A percentile compares a stretch with the other conserved stretches of the same genome.
Conservation (phyloP, 1,140 invertebrate species). For the Orius insidiosus region DNA sequence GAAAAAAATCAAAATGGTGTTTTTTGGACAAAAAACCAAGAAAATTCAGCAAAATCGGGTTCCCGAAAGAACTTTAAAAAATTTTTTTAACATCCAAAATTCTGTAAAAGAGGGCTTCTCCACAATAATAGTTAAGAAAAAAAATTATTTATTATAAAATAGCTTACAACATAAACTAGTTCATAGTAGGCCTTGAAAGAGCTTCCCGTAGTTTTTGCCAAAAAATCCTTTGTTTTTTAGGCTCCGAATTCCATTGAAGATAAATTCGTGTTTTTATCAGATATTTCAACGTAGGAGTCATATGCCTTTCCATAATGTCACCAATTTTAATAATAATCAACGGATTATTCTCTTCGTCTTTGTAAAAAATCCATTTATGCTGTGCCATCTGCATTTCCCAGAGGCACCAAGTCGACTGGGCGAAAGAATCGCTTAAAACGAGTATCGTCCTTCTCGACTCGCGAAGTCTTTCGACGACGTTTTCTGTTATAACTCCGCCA, state of each 20-base stretch:
- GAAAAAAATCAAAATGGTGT: too few species aligned
- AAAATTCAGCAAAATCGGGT: too few species aligned
- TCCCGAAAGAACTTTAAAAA: too few species aligned
- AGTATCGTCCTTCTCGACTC: constrained; percentile 40
- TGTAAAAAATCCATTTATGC: constrained; percentile 22
- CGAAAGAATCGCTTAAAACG: constrained; percentile 42
- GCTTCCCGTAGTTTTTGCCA: constrained; percentile 29
- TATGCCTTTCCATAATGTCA: constrained; percentile 30
- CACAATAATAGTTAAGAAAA: too few species aligned
- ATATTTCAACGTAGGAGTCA: constrained; percentile 36
- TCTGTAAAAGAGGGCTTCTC: too few species aligned
- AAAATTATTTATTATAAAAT: too few species aligned
- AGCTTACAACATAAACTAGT: too few species aligned
- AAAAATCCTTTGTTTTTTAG: constrained; percentile 30
- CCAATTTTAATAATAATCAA: constrained; percentile 40
- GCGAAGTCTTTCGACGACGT: constrained; percentile 37
- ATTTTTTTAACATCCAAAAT: too few species aligned
- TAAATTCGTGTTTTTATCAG: constrained; percentile 43
- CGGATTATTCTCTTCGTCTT: constrained; percentile 23
- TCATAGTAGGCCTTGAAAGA: constrained; percentile 12
- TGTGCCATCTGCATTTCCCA: constrained; percentile 44
- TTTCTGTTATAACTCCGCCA: constrained; percentile 39
- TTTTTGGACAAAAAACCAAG: too few species aligned
- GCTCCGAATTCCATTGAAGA: constrained; percentile 32
- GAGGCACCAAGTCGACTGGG: constrained; percentile 44